Base-by-base conservation (phyloP, 2,888 invertebrate species). In the Catonia carolina region DNA sequence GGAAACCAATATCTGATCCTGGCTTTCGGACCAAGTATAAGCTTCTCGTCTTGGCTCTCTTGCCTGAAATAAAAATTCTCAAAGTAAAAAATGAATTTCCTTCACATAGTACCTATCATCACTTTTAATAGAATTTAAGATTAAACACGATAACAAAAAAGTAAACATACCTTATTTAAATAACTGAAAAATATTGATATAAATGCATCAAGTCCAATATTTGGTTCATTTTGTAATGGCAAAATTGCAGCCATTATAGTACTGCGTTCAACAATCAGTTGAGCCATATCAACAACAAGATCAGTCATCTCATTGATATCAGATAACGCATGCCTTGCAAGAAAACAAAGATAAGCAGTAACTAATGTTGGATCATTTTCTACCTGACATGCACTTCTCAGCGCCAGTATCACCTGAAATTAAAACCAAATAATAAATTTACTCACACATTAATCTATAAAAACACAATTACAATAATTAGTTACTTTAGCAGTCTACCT, bases 231-330 rank as follows among this genome's bases (percentile, higher is more conserved):
- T 58, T 77, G 78, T 1, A 80, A 72, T 1, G 85, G 88, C 52
- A 92, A 75, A 62, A 94, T 85, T 62, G 87, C 86, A 48, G 84
- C 83, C 67, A 91, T 85, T 67, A 96, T 86, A 6, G 89, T 88
- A 61, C 87, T 86, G 15, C 96, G 78, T 73, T 96, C 95, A 56
- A 96, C 94, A 60, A 96, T 86, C 64, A 95, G 75, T 64, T 93
- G 92, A 10, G 92, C 89, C 70, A 96, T 81, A 71, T 95, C 95
- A 74, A 85, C 79, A 0, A 78, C 65, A 20, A 67, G 61, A 17
- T 64, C 62, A 36, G 62, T 60, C 60, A 68, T 62, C 39, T 64
- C 64, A 23, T 60, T 58, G 15, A 66, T 56, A 18, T 63, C 60
- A 20, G 54, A 49, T 67, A 73, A 64, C 1, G 86, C 85, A 71